Conservation (phyloP, 1,140 invertebrate species). For the Druon quercuslanigerum region DNA sequence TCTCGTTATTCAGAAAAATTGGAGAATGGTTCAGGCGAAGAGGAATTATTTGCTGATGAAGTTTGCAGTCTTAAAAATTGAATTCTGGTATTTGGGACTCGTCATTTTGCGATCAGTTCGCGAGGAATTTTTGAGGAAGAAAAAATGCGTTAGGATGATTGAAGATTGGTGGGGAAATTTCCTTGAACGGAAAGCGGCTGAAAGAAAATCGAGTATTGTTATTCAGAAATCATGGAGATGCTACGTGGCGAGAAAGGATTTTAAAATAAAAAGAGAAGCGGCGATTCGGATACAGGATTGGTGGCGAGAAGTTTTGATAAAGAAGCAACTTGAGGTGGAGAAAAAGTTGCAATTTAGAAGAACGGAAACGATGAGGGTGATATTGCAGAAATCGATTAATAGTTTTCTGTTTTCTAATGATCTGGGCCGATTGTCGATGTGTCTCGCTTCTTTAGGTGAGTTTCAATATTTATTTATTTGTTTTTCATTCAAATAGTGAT, state of each 20-base stretch:
- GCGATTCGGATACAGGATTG: slow-evolving; percentile 80
- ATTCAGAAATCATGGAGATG: slow-evolving; percentile 53
- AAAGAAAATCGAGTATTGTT: slow-evolving; percentile 38
- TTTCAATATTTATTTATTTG: not conserved
- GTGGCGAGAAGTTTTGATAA: slow-evolving; percentile 78
- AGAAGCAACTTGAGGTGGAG: slow-evolving; percentile 60
- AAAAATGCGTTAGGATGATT: slow-evolving; percentile 52
- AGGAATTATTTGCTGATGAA: slow-evolving; percentile 46
- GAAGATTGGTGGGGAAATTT: slow-evolving; percentile 70
- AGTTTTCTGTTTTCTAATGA: slow-evolving; percentile 50
- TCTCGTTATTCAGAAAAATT: slow-evolving; percentile 58
- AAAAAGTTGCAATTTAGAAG: slow-evolving; percentile 69
- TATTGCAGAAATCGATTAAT: slow-evolving; percentile 50
- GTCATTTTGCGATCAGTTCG: slow-evolving; percentile 40
- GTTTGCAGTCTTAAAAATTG: slow-evolving; percentile 46
- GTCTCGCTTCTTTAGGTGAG: slow-evolving; percentile 61
- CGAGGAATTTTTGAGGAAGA: slow-evolving; percentile 52
- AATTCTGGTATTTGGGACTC: slow-evolving; percentile 54
- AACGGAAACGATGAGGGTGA: slow-evolving; percentile 60
- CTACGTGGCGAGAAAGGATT: not conserved
- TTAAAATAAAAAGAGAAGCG: slow-evolving; percentile 58
- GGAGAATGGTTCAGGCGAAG: slow-evolving; percentile 47
- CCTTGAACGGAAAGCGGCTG: slow-evolving; percentile 48
- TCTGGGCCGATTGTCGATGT: slow-evolving; percentile 60
- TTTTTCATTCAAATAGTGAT: no score